Evolutionary conservation across 2,888 invertebrate species (phyloP).

Genomic region (Melinaea marsaeus): DNA sequence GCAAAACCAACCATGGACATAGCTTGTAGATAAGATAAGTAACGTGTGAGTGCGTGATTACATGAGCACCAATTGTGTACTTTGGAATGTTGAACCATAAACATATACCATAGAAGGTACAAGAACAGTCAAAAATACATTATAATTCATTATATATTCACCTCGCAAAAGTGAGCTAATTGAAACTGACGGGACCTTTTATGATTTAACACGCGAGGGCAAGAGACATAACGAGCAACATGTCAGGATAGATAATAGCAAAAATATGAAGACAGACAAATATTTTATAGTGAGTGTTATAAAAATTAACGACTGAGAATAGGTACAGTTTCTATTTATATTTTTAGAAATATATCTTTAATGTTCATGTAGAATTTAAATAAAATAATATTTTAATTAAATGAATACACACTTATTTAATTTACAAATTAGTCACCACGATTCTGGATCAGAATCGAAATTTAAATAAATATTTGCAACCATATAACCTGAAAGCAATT

Average conservation of each 20-base stretch:
- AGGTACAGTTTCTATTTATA: too few relatives aligned
- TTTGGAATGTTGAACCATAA: slow-evolving; percentile 13
- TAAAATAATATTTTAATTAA: too few relatives aligned
- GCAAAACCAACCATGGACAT: too few relatives aligned
- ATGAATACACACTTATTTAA: too few relatives aligned
- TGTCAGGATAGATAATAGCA: slow-evolving; percentile 41
- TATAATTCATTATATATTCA: slow-evolving; percentile 45
- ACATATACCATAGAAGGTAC: slow-evolving; percentile 12
- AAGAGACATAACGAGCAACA: slow-evolving; percentile 32
- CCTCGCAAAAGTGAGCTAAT: slow-evolving; percentile 46
- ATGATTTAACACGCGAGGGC: slow-evolving; percentile 44
- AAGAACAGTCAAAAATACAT: slow-evolving; percentile 36
- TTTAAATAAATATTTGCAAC: neutral
- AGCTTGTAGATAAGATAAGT: neutral
- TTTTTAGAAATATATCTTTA: too few relatives aligned
- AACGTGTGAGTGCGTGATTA: slow-evolving; percentile 7
- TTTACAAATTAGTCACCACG: too few relatives aligned
- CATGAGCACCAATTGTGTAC: neutral
- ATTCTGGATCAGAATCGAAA: neutral
- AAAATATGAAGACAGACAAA: too few relatives aligned
- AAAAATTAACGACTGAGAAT: too few relatives aligned
- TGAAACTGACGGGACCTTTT: slow-evolving; percentile 52
- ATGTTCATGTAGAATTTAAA: too few relatives aligned
- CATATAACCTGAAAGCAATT: neutral
- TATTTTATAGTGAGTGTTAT: too few relatives aligned